These are phyloP conservation scores for Meteorus cinctellus DNA, from an alignment of 2,888 invertebrate genomes.

Conservation along the genomic window DNA sequence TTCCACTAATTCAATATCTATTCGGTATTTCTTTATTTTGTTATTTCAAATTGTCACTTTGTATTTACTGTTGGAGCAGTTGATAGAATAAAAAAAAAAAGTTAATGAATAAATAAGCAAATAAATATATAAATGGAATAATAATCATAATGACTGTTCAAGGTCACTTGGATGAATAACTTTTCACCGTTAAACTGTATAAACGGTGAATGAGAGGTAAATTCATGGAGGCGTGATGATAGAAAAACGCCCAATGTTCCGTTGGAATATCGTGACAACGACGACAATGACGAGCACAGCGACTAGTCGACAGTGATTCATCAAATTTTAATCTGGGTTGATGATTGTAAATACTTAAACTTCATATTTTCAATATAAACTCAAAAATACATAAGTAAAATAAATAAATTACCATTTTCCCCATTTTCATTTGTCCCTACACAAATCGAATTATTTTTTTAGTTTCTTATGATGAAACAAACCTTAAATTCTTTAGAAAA, in stretches of 20 bases:
- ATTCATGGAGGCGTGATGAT: slow-evolving; percentile 27
- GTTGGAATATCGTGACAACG: slow-evolving; percentile 44
- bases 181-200: slow-evolving; percentile 6
- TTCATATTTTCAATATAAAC: too few species aligned
- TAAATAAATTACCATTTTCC: not conserved
- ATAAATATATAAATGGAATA: not conserved
- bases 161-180: slow-evolving; percentile 22
- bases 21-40: not conserved
- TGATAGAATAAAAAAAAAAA: not conserved
- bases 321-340: slow-evolving; percentile 23
- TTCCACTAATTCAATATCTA: not conserved
- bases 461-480: too few species aligned
- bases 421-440: not conserved
- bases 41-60: not conserved
- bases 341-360: not conserved
- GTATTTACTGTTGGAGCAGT: not conserved
- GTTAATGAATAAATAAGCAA: not conserved
- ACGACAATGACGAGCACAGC: not conserved
- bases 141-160: slow-evolving; percentile 8
- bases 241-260: slow-evolving; percentile 42
- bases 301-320: slow-evolving; percentile 22
- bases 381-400: too few species aligned
- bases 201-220: slow-evolving; percentile 29
- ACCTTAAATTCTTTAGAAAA: too few species aligned
- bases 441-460: not conserved